Conservation (phyloP, 2,888 invertebrate genomes). For the Aleiodes leptofemur region DNA sequence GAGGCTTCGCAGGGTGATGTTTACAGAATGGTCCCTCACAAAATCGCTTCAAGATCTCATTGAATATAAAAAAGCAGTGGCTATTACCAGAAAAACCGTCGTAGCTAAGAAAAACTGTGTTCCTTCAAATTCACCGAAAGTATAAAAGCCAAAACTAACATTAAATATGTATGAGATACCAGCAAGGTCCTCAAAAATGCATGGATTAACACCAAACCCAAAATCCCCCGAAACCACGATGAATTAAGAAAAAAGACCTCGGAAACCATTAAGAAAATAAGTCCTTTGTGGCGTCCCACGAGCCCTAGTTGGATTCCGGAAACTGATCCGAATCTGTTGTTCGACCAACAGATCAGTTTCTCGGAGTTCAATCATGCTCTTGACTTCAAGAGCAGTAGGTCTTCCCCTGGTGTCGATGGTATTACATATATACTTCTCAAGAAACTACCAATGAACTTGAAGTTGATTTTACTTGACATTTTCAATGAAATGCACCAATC, state of each 20-base stretch:
- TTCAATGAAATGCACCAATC: not conserved
- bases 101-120: constrained; percentile 6
- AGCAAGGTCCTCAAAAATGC: not conserved
- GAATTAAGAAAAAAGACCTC: too few relatives aligned
- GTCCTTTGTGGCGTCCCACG: too few relatives aligned
- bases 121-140: constrained; percentile 11
- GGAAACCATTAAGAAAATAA: too few relatives aligned
- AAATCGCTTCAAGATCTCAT: constrained; percentile 31
- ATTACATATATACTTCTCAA: not conserved
- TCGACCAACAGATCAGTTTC: too few relatives aligned
- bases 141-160: not conserved
- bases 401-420: not conserved
- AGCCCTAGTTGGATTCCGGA: constrained; percentile 14
- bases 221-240: too few relatives aligned
- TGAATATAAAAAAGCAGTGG: constrained; percentile 39
- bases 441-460: not conserved
- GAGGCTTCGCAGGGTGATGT: constrained; percentile 45
- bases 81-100: not conserved
- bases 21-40: constrained; percentile 49
- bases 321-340: too few relatives aligned
- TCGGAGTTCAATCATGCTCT: too few relatives aligned
- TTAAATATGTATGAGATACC: not conserved
- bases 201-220: too few relatives aligned
- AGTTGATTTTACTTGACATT: not conserved
- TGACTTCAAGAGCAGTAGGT: too few relatives aligned